Base-by-base conservation (phyloP, 2,797 vertebrate species). In the Furcifer pardalis region DNA sequence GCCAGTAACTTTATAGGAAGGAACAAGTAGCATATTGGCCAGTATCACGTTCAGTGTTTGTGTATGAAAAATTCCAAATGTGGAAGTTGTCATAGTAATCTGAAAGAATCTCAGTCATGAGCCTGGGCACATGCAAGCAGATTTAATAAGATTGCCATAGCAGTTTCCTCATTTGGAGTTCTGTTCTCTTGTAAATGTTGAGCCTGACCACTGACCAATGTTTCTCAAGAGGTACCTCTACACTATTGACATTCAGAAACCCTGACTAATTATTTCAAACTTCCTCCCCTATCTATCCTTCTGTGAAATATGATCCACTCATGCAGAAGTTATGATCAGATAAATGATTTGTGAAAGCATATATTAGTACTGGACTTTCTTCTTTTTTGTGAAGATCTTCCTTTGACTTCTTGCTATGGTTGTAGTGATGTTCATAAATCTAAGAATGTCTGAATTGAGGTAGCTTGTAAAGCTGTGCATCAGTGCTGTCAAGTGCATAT, bases 361-460 rank as follows among this genome's bases (percentile, higher is more conserved):
- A 75, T 49, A 83, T 42, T 35, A 42, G 35, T 42, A 44, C 6
- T 76, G 40, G 27, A 40, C 1, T 46, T 49, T 23, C 65, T 52
- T 49, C 17, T 8, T 27, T 37, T 40, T 5, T 49, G 46, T 49
- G 32, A 25, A 62, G 25, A 59, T 66, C 37, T 60, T 79, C 68
- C 37, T 81, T 62, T 66, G 44, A 27, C 30, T 30, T 49, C 7
- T 86, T 49, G 19, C 72, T 56, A n/a, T 76, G 56, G 75, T 19
- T 35, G 10, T 86, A 76, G 77, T 6, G 62, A 3, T 6, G 37
- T 44, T 52, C 6, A 49, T 77, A 84, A 46, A 2, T 77, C 59
- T 80, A 60, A 46, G 75, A 37, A 79, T 2, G 19, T 35, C 5
- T 86, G 59, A 42, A 86, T 42, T 76, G 79, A 73, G 79, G 44